phyloP scores from a whole-genome alignment of 1,140 invertebrate genomes.

The Aphis gossypii region DNA sequence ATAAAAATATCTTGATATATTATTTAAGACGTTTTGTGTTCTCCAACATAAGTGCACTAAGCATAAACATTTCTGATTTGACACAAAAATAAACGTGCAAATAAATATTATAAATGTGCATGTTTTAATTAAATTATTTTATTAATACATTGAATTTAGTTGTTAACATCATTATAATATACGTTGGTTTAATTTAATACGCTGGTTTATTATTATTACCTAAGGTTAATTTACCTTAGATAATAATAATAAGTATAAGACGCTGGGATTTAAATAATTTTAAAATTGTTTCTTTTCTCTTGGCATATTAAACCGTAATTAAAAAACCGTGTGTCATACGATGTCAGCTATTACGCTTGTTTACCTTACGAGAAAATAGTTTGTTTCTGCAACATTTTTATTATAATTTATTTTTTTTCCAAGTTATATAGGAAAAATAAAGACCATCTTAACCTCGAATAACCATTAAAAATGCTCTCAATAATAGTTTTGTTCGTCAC shows the following conservation, averaged over 20 bases:
- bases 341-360: background rate
- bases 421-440: background rate
- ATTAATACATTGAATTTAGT: background rate
- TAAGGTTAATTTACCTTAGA: background rate
- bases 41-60: background rate
- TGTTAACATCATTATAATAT: background rate
- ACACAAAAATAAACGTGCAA: background rate
- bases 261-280: background rate
- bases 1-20: background rate
- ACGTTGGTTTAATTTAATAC: background rate
- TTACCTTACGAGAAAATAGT: background rate
- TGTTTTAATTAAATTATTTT: background rate
- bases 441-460: background rate
- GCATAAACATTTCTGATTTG: background rate
- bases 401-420: background rate
- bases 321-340: background rate
- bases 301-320: background rate
- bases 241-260: background rate
- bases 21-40: background rate
- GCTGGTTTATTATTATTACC: no score
- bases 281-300: background rate
- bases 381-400: background rate
- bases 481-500: background rate
- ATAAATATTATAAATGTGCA: background rate
- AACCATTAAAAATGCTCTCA: background rate